phyloP scores from a whole-genome alignment of 2,797 vertebrate species.

The Platalea minor region DNA sequence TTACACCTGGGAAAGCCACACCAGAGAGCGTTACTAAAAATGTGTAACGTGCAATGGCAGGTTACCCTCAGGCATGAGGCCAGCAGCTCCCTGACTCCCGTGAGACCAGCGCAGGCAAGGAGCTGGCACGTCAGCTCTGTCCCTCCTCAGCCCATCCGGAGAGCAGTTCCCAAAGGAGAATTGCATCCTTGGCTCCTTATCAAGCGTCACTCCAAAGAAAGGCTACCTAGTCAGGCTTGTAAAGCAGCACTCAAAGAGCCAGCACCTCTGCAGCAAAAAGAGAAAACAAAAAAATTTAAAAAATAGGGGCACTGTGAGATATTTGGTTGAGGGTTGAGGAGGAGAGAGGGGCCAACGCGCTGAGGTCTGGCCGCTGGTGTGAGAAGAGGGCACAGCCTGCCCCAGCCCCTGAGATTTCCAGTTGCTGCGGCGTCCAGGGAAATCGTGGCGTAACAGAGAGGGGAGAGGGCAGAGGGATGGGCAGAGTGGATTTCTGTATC shows the following conservation, averaged over 20 bases:
- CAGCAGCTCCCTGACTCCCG: neutral
- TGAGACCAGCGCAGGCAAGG: neutral
- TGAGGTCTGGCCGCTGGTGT: slow-evolving; percentile 33
- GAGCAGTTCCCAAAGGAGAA: neutral
- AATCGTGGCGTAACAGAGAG: neutral
- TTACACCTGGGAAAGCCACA: neutral
- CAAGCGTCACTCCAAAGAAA: neutral
- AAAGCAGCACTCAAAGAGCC: neutral
- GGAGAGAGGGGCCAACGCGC: fast-evolving
- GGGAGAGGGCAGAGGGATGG: neutral
- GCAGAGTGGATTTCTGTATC: neutral
- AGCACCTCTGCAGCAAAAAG: neutral
- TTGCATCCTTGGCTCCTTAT: neutral
- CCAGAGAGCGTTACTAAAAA: neutral
- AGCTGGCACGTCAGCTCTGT: neutral
- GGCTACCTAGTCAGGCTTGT: neutral
- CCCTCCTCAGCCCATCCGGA: neutral
- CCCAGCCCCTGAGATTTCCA: slow-evolving; percentile 45
- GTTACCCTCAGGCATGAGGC: neutral
- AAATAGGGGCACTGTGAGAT: neutral
- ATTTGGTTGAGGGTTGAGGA: neutral
- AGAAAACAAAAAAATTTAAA: neutral
- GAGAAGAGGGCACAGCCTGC: slow-evolving; percentile 4
- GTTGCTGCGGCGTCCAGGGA: neutral
- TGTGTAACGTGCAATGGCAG: fast-evolving